Base-by-base conservation (phyloP, 1,140 invertebrate species). In the Popillia japonica region DNA sequence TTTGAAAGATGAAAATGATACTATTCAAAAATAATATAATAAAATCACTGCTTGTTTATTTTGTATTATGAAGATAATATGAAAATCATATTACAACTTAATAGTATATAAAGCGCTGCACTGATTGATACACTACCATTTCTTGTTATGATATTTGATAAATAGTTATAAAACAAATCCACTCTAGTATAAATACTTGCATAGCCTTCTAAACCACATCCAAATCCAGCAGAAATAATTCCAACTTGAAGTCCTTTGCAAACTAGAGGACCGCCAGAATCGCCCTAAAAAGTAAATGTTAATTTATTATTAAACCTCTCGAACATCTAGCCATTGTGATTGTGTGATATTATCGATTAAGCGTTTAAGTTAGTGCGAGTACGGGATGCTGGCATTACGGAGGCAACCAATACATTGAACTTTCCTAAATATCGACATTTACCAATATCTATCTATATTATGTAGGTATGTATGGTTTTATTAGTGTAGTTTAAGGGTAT, bases 221-320 rank as follows among this genome's bases (percentile, higher is more conserved):
- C 86, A 40, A 84, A 79, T 4, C 89, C 89, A 84, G 85, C 89
- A n/a, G 87, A 87, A 6, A 88, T 85, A 6, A 89, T 85, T 8
- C 89, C 89, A 34, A 83, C 81, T 76, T 87, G 81, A 27, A 87
- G 81, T 10, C 81, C 80, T 20, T 86, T 80, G 80, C 88, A 89
- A 7, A 89, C 84, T 6, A 90, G 77, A 14, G 89, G 89, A n/a
- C 89, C 89, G n/a, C 90, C 90, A 11, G 87, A 87, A 79, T 90
- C 90, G 72, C 89, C 89, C 87, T 89, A 42, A 0, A 74, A 68
- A 4, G 2, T 22, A 27, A 68, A 23, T 9, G 14, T 11, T 20
- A 68, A 23, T 27, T 20, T 10, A 22, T 23, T 27, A 20, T 2
- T 4, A 22, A 20, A 68, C 9, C 8, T 48, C 10, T 48, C 8